These are phyloP conservation scores for Sibirionetta formosa DNA, from an alignment of 2,797 vertebrate species.

Conservation along the genomic window DNA sequence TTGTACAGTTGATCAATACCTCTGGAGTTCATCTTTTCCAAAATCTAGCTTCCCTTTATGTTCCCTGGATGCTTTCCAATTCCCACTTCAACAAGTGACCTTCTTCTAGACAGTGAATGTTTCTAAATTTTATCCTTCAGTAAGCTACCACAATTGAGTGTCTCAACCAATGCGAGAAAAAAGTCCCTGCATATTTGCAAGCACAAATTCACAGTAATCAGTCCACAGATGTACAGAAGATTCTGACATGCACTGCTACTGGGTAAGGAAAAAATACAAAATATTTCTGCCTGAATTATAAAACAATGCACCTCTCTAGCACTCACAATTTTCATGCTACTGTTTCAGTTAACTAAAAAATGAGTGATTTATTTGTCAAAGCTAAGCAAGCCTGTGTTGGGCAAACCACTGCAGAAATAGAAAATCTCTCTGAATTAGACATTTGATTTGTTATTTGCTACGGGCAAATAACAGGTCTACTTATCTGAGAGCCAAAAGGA, in stretches of 20 bases:
- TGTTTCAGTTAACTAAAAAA: background rate
- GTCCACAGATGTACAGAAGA: background rate
- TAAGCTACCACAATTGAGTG: background rate
- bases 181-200: background rate
- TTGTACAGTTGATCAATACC: background rate
- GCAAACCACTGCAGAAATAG: background rate
- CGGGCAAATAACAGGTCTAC: background rate
- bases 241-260: background rate
- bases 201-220: background rate
- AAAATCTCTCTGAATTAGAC: background rate
- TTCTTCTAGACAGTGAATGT: background rate
- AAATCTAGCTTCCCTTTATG: background rate
- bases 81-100: background rate
- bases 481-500: background rate
- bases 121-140: background rate
- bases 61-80: background rate
- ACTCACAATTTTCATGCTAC: background rate
- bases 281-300: background rate
- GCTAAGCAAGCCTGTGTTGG: background rate
- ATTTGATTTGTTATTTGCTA: background rate
- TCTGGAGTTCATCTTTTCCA: background rate
- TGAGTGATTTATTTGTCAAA: constrained; percentile 15
- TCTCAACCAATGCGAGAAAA: accelerated
- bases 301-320: background rate
- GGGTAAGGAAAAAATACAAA: background rate